Conservation (phyloP, 37 sponge, comb jelly and placozoan genomes). For the Spongilla lacustris region DNA sequence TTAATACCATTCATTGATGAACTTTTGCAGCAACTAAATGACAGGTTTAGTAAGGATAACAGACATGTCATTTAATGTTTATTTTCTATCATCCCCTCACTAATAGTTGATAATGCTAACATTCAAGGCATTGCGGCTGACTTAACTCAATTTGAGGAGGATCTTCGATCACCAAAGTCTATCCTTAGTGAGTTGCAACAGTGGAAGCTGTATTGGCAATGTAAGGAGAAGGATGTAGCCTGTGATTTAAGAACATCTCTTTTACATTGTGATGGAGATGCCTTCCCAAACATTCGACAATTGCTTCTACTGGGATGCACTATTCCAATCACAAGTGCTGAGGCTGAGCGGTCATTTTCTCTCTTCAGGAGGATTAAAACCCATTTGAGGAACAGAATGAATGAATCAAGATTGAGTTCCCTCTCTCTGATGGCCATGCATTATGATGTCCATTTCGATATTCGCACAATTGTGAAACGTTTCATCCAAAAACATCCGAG, state of each 20-base stretch:
- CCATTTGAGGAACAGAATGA: constrained; percentile 29
- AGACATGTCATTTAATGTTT: constrained; percentile 24
- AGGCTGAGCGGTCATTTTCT: constrained; percentile 33
- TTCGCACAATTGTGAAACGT: no score
- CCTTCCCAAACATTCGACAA: constrained; percentile 43
- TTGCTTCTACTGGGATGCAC: constrained; percentile 41
- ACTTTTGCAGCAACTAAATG: constrained; percentile 19
- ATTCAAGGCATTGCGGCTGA: background rate
- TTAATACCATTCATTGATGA: constrained; percentile 56
- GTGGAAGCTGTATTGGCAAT: constrained; percentile 41
- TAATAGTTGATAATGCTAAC: background rate
- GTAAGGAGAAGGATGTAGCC: background rate
- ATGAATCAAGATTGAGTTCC: constrained; percentile 11
- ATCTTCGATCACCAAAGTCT: constrained; percentile 39
- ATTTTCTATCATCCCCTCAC: constrained; percentile 37
- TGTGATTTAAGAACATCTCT: constrained; percentile 4
- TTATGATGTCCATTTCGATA: no score
- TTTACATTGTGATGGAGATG: constrained; percentile 27
- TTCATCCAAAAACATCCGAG: no score
- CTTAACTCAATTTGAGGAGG: constrained; percentile 22
- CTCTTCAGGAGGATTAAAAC: constrained; percentile 33
- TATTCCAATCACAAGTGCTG: no score
- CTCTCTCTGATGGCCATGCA: constrained; percentile 52
- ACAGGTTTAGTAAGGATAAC: constrained; percentile 25
- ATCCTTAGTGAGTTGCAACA: constrained; percentile 35